Percentiles rank a stretch among this genome's conserved stretches.
Conservation (phyloP, 1,140 invertebrate genomes). For the Drosophila takahashii region DNA sequence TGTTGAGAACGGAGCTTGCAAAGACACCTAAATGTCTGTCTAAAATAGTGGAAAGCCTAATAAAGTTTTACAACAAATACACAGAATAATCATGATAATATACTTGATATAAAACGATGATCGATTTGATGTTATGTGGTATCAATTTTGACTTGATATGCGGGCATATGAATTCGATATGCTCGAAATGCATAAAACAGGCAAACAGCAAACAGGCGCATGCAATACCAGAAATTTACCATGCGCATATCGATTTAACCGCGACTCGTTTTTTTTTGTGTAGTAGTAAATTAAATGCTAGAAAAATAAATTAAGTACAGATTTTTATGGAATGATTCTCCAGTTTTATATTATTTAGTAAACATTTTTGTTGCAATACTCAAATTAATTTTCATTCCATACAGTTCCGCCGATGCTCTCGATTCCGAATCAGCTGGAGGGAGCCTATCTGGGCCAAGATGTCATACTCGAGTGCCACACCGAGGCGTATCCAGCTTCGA, state of each 20-base stretch:
- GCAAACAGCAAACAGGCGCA: no score
- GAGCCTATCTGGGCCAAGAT: conserved; percentile 92
- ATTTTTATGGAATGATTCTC: background rate
- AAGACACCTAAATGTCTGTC: background rate
- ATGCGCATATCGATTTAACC: no score
- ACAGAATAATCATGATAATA: background rate
- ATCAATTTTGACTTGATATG: no score
- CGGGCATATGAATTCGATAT: no score
- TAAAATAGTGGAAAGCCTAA: background rate
- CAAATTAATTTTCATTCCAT: background rate
- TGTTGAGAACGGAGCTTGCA: background rate
- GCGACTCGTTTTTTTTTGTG: no score
- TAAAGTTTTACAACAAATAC: background rate
- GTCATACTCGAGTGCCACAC: conserved; percentile 93
- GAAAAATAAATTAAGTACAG: no score
- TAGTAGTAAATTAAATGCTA: no score
- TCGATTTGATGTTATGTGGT: no score
- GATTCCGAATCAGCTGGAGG: conserved; percentile 94
- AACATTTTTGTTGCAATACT: background rate
- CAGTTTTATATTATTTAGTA: background rate
- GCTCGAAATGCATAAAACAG: no score
- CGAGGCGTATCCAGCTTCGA: conserved; percentile 94
- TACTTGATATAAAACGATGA: background rate
- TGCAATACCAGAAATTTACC: no score
- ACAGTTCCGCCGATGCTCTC: conserved; percentile 95